These are phyloP conservation scores for Willowsia nigromaculata DNA, from an alignment of 2,888 invertebrate genomes.

Conservation along the genomic window DNA sequence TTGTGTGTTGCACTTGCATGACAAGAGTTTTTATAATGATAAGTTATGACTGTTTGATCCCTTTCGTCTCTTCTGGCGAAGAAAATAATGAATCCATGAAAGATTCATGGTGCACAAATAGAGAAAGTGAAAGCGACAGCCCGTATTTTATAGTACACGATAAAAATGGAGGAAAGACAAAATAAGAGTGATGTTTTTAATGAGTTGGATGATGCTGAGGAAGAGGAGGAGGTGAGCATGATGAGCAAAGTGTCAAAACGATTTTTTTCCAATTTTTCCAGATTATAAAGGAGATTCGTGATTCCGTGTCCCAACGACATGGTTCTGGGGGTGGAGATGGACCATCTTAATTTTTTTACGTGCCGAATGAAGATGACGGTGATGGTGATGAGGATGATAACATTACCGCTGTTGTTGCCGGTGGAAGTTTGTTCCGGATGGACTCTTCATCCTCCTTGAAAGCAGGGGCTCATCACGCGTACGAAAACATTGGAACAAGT, in stretches of 20 bases:
- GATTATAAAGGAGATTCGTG: slow-evolving; percentile 67
- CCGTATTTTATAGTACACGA: background rate
- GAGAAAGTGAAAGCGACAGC: background rate
- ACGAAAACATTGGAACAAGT: slow-evolving; percentile 69
- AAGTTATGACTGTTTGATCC: slow-evolving; percentile 27
- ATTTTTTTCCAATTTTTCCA: slow-evolving; percentile 64
- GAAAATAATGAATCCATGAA: background rate
- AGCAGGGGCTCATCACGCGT: slow-evolving; percentile 39
- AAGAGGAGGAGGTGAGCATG: slow-evolving; percentile 34
- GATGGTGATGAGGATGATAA: slow-evolving; percentile 60
- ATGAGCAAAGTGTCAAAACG: slow-evolving; percentile 67
- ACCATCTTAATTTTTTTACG: slow-evolving; percentile 72
- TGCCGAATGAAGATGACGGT: slow-evolving; percentile 61
- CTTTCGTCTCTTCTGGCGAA: background rate
- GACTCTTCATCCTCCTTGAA: slow-evolving; percentile 61
- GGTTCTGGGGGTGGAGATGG: slow-evolving; percentile 38
- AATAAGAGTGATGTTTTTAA: slow-evolving; percentile 33
- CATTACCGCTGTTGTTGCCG: slow-evolving; percentile 4
- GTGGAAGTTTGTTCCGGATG: slow-evolving; percentile 58
- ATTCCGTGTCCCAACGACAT: slow-evolving; percentile 56
- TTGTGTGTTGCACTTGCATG: background rate
- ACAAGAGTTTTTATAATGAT: slow-evolving; percentile 18
- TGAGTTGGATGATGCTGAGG: background rate
- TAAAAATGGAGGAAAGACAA: slow-evolving; percentile 7
- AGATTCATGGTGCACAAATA: background rate